Evolutionary conservation across 2,797 vertebrate species (phyloP).

Genomic region (Garrulus glandarius): DNA sequence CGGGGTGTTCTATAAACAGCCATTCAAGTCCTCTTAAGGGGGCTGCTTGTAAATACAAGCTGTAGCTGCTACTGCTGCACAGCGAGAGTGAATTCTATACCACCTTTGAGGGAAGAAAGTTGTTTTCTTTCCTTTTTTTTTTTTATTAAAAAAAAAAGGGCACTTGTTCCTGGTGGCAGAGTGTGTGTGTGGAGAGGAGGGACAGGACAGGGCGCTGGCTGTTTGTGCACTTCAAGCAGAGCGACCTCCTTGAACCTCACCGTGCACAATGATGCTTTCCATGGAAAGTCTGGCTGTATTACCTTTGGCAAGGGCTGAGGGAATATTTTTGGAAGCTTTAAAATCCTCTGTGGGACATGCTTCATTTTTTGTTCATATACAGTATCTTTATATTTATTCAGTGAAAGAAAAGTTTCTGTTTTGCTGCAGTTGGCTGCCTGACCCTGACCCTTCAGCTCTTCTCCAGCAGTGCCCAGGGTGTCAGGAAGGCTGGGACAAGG

Average conservation of each 20-base stretch:
- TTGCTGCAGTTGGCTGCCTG: conserved; percentile 3
- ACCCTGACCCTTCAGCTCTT: conserved; percentile 19
- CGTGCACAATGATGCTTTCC: conserved; percentile 59
- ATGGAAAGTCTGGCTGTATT: conserved; percentile 53
- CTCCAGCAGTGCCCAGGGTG: neutral
- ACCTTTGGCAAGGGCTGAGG: conserved; percentile 60
- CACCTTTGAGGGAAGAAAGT: conserved; percentile 29
- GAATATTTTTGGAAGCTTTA: conserved; percentile 66
- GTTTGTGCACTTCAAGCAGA: conserved; percentile 53
- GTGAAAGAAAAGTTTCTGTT: conserved; percentile 37
- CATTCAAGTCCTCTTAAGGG: conserved; percentile 7
- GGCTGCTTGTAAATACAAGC: conserved; percentile 20
- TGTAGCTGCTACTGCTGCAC: neutral
- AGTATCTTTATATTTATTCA: conserved; percentile 61
- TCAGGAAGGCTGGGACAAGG: neutral
- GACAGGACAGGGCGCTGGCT: conserved; percentile 24
- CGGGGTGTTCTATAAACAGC: neutral
- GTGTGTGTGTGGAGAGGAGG: neutral
- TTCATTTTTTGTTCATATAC: conserved; percentile 52
- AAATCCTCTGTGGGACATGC: conserved; percentile 40
- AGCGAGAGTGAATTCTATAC: neutral
- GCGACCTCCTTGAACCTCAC: conserved; percentile 34
- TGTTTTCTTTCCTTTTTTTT: neutral
- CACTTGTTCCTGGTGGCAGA: neutral
- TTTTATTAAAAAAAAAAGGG: neutral